Evolutionary conservation across 2,113 vertebrate species (phyloP).

Genomic region (Cebidichthys violaceus): DNA sequence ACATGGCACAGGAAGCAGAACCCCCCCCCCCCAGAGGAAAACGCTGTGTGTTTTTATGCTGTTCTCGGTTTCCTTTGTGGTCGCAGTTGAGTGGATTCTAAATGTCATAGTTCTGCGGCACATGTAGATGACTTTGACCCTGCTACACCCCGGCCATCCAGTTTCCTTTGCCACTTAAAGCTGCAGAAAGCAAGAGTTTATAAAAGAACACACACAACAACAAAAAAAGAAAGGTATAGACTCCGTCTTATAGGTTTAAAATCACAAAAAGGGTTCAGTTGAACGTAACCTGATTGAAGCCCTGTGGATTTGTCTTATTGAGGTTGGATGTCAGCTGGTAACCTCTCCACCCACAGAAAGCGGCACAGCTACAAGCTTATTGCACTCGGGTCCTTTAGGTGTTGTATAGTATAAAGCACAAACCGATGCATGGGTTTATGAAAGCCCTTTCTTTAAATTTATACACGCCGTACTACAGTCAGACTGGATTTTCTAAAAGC

Average conservation of each 20-base stretch:
- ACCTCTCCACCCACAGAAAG: not conserved
- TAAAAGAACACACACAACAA: not conserved
- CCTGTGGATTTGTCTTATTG: not conserved
- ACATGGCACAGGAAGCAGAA: conserved; percentile 74
- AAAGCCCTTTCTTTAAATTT: not conserved
- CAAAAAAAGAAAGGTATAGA: not conserved
- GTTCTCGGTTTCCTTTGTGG: conserved; percentile 75
- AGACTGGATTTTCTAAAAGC: not conserved
- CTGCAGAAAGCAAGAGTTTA: conserved; percentile 1
- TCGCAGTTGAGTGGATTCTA: conserved; percentile 69
- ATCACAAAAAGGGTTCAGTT: not conserved
- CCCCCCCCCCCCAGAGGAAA: conserved; percentile 49
- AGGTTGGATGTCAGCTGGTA: not conserved
- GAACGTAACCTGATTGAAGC: not conserved
- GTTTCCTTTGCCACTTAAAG: conserved; percentile 24
- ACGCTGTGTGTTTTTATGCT: conserved; percentile 57
- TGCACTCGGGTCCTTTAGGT: not conserved
- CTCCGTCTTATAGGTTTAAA: not conserved
- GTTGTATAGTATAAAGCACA: too few species aligned
- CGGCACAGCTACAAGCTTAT: not conserved
- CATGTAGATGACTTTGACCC: conserved; percentile 79
- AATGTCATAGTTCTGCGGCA: conserved; percentile 73
- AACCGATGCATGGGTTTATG: not conserved
- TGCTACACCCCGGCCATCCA: conserved; percentile 20
- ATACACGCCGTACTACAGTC: not conserved